Percentiles rank a stretch among this genome's conserved stretches.
Evolutionary conservation across 2,888 invertebrate genomes (phyloP).

Genomic region (Philaethria dido): DNA sequence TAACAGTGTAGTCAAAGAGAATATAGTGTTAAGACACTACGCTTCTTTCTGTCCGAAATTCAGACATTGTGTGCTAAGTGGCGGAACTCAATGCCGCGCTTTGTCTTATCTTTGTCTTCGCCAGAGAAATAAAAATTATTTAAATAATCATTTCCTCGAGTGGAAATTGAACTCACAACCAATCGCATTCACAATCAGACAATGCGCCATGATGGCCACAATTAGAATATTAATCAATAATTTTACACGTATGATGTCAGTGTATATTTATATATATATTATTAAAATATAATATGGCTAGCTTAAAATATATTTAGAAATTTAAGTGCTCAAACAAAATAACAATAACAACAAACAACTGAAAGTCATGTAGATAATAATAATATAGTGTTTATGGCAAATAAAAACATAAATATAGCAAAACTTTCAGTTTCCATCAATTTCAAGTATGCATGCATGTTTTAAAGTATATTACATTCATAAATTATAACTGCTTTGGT

Average conservation of each 20-base stretch:
- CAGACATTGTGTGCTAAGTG: too few relatives aligned
- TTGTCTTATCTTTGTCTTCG: too few relatives aligned
- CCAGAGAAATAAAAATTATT: too few relatives aligned
- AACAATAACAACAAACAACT: constrained; percentile 13
- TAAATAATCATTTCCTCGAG: too few relatives aligned
- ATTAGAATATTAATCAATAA: not conserved
- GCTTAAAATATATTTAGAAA: constrained; percentile 3
- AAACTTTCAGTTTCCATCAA: not conserved
- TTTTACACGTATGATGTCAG: not conserved
- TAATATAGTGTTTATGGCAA: constrained; percentile 1
- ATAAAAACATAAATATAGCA: not conserved
- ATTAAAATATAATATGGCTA: not conserved
- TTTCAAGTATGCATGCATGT: not conserved
- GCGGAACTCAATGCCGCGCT: too few relatives aligned
- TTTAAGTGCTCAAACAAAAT: not conserved
- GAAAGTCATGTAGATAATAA: constrained; percentile 9
- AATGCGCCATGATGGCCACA: too few relatives aligned
- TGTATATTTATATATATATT: not conserved
- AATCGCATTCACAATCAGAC: too few relatives aligned
- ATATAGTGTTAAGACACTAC: too few relatives aligned
- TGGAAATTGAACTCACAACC: too few relatives aligned
- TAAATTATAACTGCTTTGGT: not conserved
- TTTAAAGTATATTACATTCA: constrained; percentile 10
- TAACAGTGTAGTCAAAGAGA: too few relatives aligned
- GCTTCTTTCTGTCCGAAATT: too few relatives aligned